phyloP scores from a whole-genome alignment of 2,113 vertebrate species.

The Micronycteris hirsuta region DNA sequence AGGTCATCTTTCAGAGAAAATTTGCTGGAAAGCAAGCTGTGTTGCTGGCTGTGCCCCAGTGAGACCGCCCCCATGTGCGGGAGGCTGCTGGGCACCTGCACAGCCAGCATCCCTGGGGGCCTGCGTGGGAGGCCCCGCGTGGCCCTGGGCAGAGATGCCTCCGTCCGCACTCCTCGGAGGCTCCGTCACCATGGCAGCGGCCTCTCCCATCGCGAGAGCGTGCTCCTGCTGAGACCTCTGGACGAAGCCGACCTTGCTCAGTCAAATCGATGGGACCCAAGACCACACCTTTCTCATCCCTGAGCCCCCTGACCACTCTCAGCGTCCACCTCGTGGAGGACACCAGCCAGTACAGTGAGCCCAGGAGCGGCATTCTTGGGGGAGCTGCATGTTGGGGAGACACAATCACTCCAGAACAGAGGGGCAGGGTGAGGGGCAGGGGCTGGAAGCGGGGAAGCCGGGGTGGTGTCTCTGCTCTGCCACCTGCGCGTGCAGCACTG shows the following conservation, averaged over 20 bases:
- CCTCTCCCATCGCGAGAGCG: conserved; percentile 40
- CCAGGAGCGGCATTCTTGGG: neutral
- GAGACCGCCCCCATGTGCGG: accelerated
- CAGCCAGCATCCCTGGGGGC: neutral
- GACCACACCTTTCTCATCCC: neutral
- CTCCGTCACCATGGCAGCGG: conserved; percentile 75
- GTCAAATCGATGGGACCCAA: conserved; percentile 64
- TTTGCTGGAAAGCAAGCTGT: conserved; percentile 17
- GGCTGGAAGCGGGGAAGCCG: neutral
- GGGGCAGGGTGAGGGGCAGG: too few relatives aligned
- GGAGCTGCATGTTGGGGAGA: neutral
- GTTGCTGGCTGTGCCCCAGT: neutral
- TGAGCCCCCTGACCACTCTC: neutral
- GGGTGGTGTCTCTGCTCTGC: neutral
- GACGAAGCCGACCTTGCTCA: conserved; percentile 64
- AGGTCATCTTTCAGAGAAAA: neutral
- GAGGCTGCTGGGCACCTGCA: neutral
- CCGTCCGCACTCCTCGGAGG: conserved; percentile 40
- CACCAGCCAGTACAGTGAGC: neutral
- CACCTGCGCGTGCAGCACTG: neutral
- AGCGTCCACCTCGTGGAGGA: neutral
- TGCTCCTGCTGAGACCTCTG: conserved; percentile 65
- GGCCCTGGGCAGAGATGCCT: neutral
- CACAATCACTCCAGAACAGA: accelerated
- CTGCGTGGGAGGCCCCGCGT: neutral